Base-by-base conservation (phyloP, 2,888 invertebrate species). In the Stenolophus ochropezus region DNA sequence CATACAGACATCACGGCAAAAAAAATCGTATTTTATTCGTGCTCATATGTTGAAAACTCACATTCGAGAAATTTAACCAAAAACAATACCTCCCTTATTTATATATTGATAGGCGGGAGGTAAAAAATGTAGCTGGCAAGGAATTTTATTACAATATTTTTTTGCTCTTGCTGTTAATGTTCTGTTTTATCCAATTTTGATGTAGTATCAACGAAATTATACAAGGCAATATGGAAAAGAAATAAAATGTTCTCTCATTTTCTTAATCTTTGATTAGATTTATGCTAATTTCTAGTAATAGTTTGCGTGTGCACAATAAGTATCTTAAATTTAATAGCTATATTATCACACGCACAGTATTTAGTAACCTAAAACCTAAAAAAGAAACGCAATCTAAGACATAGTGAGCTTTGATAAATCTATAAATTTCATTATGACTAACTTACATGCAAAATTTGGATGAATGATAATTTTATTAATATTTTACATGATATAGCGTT, bases 291-390 rank as follows among this genome's bases (percentile, higher is more conserved):
- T 49, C 49, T 78, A 27, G 56, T 76, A 76, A 76, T 76, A 58
- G 33, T 76, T 75, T 76, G 76, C 76, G 76, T 76, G 76, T 20
- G 18, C 27, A 25, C 51, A 53, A 56, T 75, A 56, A 56, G 23
- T 53, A 61, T 58, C 33, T 77, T 33, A 61, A 58, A 77, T 33
- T 61, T 53, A 77, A 61, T 77, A 79, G 33, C 33, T 27, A 20
- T 11, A 79, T 47, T 79, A 78, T 65, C 49, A 33, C 79, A 79
- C 79, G 79, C 79, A 79, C 33, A 69, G n/a, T 53, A 49, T 79
- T 69, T 33, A 69, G 65, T 27, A 69, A 33, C 33, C 27, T 33
- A 33, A 65, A 69, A 27, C 33, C 65, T 69, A 20, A 69, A 16
- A 65, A 73, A 73, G 21, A 11, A 69, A 49, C 79, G 69, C 53